phyloP scores from a whole-genome alignment of 1,140 invertebrate species.

The Arctopsyche grandis region DNA sequence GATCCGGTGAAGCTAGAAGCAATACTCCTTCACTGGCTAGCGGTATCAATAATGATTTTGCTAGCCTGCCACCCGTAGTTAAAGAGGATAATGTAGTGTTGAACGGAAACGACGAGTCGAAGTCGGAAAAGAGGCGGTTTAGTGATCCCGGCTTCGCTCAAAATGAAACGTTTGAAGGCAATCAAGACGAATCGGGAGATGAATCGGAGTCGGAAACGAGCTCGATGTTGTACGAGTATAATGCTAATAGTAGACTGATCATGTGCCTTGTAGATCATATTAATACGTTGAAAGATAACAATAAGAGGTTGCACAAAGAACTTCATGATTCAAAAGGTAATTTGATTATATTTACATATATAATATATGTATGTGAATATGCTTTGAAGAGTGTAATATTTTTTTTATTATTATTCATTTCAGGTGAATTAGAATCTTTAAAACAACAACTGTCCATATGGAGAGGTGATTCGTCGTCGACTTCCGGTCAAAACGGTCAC shows the following conservation, averaged over 20 bases:
- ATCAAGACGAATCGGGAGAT: conserved; percentile 56
- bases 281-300: conserved; percentile 61
- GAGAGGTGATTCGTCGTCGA: conserved; percentile 42
- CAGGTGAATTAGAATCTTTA: conserved; percentile 57
- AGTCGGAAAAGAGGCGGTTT: conserved; percentile 57
- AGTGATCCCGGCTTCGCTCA: conserved; percentile 65
- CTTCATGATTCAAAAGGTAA: conserved; percentile 64
- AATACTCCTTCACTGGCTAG: conserved; percentile 32
- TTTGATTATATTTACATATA: not conserved
- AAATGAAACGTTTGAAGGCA: conserved; percentile 59
- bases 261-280: conserved; percentile 65
- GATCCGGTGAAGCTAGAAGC: conserved; percentile 20
- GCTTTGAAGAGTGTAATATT: conserved; percentile 12
- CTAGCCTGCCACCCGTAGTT: conserved; percentile 46
- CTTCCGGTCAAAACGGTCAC: conserved; percentile 5
- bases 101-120: conserved; percentile 23
- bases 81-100: conserved; percentile 8
- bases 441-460: conserved; percentile 48
- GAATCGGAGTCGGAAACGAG: conserved; percentile 60
- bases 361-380: not conserved
- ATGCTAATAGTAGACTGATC: conserved; percentile 61
- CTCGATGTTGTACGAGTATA: conserved; percentile 60
- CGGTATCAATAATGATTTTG: conserved; percentile 44
- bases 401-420: conserved; percentile 43
- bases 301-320: conserved; percentile 64